Evolutionary conservation across 92 coral and sea anemone genomes (phyloP).

Genomic region (Epizoanthus ramosus): DNA sequence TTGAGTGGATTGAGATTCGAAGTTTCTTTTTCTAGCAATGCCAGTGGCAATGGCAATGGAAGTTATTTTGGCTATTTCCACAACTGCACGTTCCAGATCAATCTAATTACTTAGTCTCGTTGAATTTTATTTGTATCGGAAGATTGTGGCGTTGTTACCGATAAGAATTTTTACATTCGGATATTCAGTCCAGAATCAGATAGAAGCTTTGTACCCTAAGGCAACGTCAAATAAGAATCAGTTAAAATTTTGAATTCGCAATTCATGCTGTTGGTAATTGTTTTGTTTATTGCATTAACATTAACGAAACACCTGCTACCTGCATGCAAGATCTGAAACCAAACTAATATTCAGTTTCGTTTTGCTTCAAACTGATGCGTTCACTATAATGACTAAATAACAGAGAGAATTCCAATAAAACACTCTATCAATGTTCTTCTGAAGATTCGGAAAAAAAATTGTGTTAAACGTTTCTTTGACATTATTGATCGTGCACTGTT

Average conservation of each 20-base stretch:
- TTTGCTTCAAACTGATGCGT: too few relatives aligned
- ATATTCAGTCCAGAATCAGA: not conserved
- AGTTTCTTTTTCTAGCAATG: too few relatives aligned
- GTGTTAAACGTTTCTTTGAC: too few relatives aligned
- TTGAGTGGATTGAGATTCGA: too few relatives aligned
- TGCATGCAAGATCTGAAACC: not conserved
- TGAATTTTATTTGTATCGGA: not conserved
- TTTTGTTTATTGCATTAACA: constrained; percentile 22
- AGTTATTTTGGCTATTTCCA: not conserved
- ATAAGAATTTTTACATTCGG: not conserved
- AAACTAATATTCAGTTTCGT: not conserved
- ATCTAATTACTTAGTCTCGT: not conserved
- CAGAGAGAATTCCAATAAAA: too few relatives aligned
- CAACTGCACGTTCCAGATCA: not conserved
- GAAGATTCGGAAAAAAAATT: too few relatives aligned
- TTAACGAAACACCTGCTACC: constrained; percentile 35
- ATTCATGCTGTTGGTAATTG: not conserved
- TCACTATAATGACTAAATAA: too few relatives aligned
- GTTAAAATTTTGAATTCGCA: not conserved
- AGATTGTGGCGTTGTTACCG: not conserved
- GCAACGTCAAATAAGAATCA: not conserved
- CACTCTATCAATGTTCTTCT: too few relatives aligned
- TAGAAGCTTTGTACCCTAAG: not conserved
- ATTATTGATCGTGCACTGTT: too few relatives aligned
- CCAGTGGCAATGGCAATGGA: too few relatives aligned